phyloP scores from a whole-genome alignment of 2,888 invertebrate genomes.

The Nasonovia ribisnigri region DNA sequence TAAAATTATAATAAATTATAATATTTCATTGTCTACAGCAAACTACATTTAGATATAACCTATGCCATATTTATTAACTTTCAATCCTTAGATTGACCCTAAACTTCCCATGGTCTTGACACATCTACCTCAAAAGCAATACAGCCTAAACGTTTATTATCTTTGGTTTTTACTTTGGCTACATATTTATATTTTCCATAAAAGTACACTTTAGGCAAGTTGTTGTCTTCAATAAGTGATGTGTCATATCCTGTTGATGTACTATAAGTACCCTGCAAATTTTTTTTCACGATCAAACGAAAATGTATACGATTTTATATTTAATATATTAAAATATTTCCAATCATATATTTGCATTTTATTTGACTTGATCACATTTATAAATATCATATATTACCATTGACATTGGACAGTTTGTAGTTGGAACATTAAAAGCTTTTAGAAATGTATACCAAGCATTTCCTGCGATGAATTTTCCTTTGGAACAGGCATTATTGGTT shows the following conservation, averaged over 20 bases:
- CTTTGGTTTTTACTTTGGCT: background rate
- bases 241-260: background rate
- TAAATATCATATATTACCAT: background rate
- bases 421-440: background rate
- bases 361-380: background rate
- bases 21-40: no score
- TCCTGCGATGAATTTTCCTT: background rate
- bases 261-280: background rate
- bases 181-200: background rate
- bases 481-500: background rate
- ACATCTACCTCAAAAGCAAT: background rate
- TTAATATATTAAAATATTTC: background rate
- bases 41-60: no score
- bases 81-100: no score
- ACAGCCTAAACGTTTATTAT: background rate
- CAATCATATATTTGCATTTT: background rate
- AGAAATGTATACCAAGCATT: background rate
- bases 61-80: no score
- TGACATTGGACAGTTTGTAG: background rate
- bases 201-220: background rate
- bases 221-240: background rate
- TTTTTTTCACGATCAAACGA: background rate
- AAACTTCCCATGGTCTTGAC: background rate
- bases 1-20: no score
- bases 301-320: background rate